These are phyloP conservation scores for Steinernema feltiae DNA, from an alignment of 1,140 invertebrate genomes.

Conservation along the genomic window DNA sequence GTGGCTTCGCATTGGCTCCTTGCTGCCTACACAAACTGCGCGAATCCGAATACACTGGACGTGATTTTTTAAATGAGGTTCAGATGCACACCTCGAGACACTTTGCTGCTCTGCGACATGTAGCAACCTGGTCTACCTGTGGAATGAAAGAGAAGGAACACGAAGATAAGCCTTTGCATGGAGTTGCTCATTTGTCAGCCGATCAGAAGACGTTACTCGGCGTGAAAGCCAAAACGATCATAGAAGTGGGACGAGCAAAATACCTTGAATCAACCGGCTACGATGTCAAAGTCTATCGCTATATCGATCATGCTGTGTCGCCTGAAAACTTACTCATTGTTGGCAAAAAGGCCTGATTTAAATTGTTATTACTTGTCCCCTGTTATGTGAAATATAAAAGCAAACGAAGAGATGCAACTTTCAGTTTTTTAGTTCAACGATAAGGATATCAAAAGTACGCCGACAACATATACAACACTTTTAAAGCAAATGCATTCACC, in stretches of 20 bases:
- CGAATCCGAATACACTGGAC: constrained; percentile 28
- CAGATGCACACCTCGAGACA: constrained; percentile 22
- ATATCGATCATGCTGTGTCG: constrained; percentile 27
- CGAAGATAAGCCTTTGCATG: constrained; percentile 11
- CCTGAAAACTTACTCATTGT: constrained; percentile 42
- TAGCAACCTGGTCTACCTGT: constrained; percentile 43
- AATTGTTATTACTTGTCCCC: no score
- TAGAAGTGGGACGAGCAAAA: constrained; percentile 34
- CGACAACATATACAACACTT: constrained; percentile 1
- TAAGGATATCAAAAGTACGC: no score
- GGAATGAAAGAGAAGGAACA: constrained; percentile 29
- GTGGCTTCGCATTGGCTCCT: constrained; percentile 40
- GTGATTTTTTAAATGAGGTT: constrained; percentile 23
- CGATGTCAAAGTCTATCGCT: constrained; percentile 29
- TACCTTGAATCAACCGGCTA: constrained; percentile 28
- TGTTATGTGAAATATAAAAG: no score
- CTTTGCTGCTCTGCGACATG: constrained; percentile 40
- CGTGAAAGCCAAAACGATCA: constrained; percentile 34
- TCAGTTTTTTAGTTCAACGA: no score
- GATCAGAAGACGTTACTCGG: constrained; percentile 24
- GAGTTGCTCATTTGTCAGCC: background rate
- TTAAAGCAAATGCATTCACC: background rate
- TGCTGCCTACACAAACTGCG: constrained; percentile 45
- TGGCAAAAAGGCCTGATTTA: constrained; percentile 23
- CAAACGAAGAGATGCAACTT: no score